phyloP scores from a whole-genome alignment of 1,140 invertebrate genomes.

The Drosophila micromelanica region DNA sequence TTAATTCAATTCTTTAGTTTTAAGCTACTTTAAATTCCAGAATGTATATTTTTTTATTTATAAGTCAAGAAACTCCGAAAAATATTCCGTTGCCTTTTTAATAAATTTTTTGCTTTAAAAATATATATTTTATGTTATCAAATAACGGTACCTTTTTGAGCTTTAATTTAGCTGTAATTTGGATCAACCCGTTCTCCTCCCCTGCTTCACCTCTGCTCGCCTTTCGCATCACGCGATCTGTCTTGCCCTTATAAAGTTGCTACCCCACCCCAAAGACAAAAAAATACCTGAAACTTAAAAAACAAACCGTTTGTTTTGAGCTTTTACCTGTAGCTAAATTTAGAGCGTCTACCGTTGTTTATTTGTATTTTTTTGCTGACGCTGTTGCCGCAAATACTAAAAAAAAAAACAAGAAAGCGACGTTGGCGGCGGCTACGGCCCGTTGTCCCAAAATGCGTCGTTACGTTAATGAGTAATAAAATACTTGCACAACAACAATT shows the following conservation, averaged over 20 bases:
- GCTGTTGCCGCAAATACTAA: conserved; percentile 58
- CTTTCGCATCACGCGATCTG: conserved; percentile 64
- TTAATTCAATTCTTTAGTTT: too few relatives aligned
- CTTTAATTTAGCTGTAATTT: background rate
- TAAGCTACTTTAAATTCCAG: too few relatives aligned
- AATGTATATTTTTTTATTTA: too few relatives aligned
- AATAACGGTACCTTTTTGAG: conserved; percentile 10
- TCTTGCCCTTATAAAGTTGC: conserved; percentile 57
- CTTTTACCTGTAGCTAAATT: conserved; percentile 78
- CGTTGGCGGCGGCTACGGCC: conserved; percentile 34
- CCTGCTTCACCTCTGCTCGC: background rate
- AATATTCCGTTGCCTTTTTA: too few relatives aligned
- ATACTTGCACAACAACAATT: conserved; percentile 70
- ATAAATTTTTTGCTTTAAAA: too few relatives aligned
- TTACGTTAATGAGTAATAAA: conserved; percentile 83
- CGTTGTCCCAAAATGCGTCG: conserved; percentile 73
- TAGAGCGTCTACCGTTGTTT: conserved; percentile 72
- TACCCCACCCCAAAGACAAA: conserved; percentile 27
- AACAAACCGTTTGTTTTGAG: conserved; percentile 50
- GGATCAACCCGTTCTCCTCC: background rate
- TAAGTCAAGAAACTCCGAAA: too few relatives aligned
- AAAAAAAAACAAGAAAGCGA: conserved; percentile 30
- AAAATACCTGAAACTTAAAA: conserved; percentile 30
- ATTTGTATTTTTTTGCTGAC: conserved; percentile 57
- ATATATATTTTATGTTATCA: conserved; percentile 4